Conservation (phyloP, 2,797 vertebrate genomes). For the Myripristis jacobus region DNA sequence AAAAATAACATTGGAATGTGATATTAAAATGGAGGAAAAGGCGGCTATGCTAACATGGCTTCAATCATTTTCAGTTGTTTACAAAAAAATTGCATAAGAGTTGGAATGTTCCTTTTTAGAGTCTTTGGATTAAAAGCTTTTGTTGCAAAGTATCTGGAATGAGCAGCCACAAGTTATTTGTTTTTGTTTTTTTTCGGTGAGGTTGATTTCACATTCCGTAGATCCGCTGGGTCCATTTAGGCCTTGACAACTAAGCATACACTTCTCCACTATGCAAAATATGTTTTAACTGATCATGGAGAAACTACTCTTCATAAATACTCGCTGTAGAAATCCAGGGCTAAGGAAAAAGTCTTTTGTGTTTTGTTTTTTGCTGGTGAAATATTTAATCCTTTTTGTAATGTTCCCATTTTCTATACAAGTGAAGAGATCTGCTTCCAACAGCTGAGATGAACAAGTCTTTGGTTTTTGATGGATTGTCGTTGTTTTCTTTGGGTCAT, state of each 20-base stretch:
- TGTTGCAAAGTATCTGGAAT: slow-evolving; percentile 33
- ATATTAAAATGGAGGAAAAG: slow-evolving; percentile 64
- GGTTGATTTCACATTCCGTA: slow-evolving; percentile 64
- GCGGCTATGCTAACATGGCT: slow-evolving; percentile 66
- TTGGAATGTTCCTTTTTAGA: slow-evolving; percentile 56
- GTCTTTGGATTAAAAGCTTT: slow-evolving; percentile 57
- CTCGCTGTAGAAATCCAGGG: slow-evolving; percentile 9
- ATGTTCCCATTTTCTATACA: slow-evolving; percentile 32
- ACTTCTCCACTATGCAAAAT: slow-evolving; percentile 22
- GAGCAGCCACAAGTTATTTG: slow-evolving; percentile 29
- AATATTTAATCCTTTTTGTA: slow-evolving; percentile 44
- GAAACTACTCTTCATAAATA: slow-evolving; percentile 13
- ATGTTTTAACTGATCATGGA: slow-evolving; percentile 23
- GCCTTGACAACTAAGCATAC: slow-evolving; percentile 37
- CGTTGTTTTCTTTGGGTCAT: slow-evolving; percentile 50
- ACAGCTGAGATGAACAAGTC: slow-evolving; percentile 56
- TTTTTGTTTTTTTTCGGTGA: slow-evolving; percentile 10
- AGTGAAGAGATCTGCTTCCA: slow-evolving; percentile 29
- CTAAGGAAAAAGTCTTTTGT: background rate
- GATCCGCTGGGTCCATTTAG: slow-evolving; percentile 34
- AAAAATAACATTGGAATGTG: slow-evolving; percentile 88
- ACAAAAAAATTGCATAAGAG: slow-evolving; percentile 49
- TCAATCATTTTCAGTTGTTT: slow-evolving; percentile 66
- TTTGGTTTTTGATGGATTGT: slow-evolving; percentile 40
- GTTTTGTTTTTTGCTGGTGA: slow-evolving; percentile 42